A percentile compares a stretch with the other conserved stretches of the same genome.
These are phyloP conservation scores for Capromys pilorides DNA, from an alignment of 2,797 vertebrate species.

Conservation along the genomic window DNA sequence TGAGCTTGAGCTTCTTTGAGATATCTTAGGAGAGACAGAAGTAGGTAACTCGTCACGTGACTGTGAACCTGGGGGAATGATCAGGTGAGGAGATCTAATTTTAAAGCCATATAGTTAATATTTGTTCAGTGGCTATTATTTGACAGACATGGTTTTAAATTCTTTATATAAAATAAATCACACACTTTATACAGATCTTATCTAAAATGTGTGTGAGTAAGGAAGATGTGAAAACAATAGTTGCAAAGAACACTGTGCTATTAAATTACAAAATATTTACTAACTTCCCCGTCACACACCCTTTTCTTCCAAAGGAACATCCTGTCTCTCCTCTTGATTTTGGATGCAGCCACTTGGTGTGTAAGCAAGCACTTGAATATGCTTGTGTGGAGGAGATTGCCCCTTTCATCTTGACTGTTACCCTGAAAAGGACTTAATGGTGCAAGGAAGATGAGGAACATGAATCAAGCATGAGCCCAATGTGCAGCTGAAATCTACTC, in stretches of 20 bases:
- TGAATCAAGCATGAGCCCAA: not conserved
- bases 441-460: not conserved
- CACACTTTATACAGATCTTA: not conserved
- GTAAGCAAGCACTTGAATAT: not conserved
- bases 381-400: not conserved
- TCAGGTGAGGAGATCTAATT: not conserved
- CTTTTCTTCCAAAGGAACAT: not conserved
- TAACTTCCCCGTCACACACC: not conserved
- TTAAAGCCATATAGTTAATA: not conserved
- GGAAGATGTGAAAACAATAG: not conserved
- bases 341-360: not conserved
- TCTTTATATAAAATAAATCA: not conserved
- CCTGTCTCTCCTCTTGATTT: not conserved
- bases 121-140: not conserved
- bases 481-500: not conserved
- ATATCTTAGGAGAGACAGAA: not conserved
- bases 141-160: not conserved
- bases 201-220: not conserved
- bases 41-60: not conserved
- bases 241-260: not conserved
- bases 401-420: not conserved
- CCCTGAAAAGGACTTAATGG: not conserved
- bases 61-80: not conserved
- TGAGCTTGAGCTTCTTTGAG: not conserved
- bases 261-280: not conserved